phyloP scores from a whole-genome alignment of 2,113 vertebrate genomes.

The Irena cyanogastra region DNA sequence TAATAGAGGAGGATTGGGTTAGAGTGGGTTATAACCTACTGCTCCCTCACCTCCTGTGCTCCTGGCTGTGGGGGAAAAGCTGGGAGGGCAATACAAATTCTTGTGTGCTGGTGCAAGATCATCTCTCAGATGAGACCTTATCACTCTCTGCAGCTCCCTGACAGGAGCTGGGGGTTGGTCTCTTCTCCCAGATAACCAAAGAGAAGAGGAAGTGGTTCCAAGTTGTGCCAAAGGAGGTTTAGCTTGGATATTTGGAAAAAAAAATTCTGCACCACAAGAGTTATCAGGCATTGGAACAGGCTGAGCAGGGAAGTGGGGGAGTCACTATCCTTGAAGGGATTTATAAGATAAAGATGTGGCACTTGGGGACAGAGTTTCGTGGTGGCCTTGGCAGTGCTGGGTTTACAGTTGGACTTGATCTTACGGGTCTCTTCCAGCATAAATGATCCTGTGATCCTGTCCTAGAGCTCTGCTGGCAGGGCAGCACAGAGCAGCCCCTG shows the following conservation, averaged over 20 bases:
- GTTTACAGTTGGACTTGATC: neutral
- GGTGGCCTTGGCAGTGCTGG: neutral
- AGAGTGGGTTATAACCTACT: neutral
- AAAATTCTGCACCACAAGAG: neutral
- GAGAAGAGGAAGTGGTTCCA: neutral
- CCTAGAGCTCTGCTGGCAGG: neutral
- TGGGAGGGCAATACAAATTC: neutral
- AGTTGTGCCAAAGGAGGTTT: neutral
- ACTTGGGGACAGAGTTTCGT: neutral
- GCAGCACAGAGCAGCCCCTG: neutral
- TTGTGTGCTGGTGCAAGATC: neutral
- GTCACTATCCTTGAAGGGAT: neutral
- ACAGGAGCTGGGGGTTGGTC: neutral
- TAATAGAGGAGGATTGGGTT: neutral
- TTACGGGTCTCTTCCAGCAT: accelerated
- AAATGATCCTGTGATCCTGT: neutral
- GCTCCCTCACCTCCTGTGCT: neutral
- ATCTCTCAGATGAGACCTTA: neutral
- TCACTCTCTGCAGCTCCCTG: neutral
- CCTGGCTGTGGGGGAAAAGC: neutral
- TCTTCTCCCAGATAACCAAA: neutral
- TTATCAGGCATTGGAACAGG: neutral
- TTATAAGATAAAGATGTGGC: neutral
- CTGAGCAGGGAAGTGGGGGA: neutral
- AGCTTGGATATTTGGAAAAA: neutral